Base-by-base conservation (phyloP, 2,888 invertebrate genomes). In the Beris chalybata region DNA sequence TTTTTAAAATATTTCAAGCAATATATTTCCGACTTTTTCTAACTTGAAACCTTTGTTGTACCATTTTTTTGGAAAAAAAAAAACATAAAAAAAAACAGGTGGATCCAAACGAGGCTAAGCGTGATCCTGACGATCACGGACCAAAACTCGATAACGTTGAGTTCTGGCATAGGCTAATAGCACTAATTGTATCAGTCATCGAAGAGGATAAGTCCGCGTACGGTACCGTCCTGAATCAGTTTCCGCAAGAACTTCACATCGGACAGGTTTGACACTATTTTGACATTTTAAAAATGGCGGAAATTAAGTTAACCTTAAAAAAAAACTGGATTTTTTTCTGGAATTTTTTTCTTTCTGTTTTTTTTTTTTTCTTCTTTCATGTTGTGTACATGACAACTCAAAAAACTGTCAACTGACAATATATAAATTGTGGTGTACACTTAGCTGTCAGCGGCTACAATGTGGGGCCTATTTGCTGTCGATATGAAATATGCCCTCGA, bases 161-260 rank as follows among this genome's bases (percentile, higher is more conserved):
- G 80, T 98, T 98, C 83, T 98, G 98, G 97, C 96, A 97, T 83
- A 97, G 97, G 79, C 84, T 97, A 67, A 96, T 97, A 71, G 95
- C 95, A 38, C 87, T 99, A 68, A 96, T 98, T 73, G 95, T 96
- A 64, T 97, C 97, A 70, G 97, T 99, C 69, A 97, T 99, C 77
- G 99, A 99, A 81, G 99, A 99, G 81, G 99, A 99, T 80, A 91
- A 92, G 77, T 97, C 96, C 78, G 95, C 95, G 81, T 99, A 99
- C 78, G 96, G 96, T 30, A 94, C 96, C 9, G 98, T 98, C 54
- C 86, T 99, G 67, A 99, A 97, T 82, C 99, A 99, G 84, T 98
- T 98, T 80, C 98, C 97, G 0, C 97, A 98, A 81, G 99, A 99
- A 81, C 85, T 99, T 69, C 98, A 98, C 83, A 97, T 99, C 79